Percentiles rank a stretch among this genome's conserved stretches.
Evolutionary conservation across 2,888 invertebrate species (phyloP).

Genomic region (Omphaloscelis lunosa): DNA sequence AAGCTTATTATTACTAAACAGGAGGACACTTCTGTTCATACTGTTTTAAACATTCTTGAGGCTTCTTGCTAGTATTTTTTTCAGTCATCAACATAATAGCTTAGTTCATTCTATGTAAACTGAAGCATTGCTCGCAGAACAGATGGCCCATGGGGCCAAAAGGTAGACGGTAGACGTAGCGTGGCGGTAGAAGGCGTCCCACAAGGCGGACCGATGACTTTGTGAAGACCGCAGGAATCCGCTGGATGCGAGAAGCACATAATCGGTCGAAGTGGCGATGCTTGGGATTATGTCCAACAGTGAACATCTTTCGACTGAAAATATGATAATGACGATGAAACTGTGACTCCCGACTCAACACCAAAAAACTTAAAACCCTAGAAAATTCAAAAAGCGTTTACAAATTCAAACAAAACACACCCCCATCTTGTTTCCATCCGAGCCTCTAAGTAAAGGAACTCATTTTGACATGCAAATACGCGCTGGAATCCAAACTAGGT

Average conservation of each 20-base stretch:
- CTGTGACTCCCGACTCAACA: background rate
- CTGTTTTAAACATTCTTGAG: too few relatives aligned
- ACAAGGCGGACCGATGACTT: background rate
- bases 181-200: background rate
- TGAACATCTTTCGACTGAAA: background rate
- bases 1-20: too few relatives aligned
- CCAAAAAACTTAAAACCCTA: background rate
- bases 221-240: background rate
- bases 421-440: constrained; percentile 54
- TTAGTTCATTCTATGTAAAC: background rate
- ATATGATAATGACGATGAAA: background rate
- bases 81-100: too few relatives aligned
- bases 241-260: background rate
- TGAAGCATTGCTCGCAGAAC: background rate
- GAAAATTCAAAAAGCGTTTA: background rate
- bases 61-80: too few relatives aligned
- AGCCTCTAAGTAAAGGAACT: constrained; percentile 62
- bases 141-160: background rate
- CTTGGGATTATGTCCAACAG: background rate
- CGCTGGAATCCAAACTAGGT: constrained; percentile 70
- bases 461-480: constrained; percentile 81
- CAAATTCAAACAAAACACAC: constrained; percentile 19
- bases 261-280: background rate
- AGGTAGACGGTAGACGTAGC: background rate
- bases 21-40: too few relatives aligned